These are phyloP conservation scores for Camelus dromedarius DNA, from an alignment of 2,113 vertebrate species.

Conservation along the genomic window DNA sequence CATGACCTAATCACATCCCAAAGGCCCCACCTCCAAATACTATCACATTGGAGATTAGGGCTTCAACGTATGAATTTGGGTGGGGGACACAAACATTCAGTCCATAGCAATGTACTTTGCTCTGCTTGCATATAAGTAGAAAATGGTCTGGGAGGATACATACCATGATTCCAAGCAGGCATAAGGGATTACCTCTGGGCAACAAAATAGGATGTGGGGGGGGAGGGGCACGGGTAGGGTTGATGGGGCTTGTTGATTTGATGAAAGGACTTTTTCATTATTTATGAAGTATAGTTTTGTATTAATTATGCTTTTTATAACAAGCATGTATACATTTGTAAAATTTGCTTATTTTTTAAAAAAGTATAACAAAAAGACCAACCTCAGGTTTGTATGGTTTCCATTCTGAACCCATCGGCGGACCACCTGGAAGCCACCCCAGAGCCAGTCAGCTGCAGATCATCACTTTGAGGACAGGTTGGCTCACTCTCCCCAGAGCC, in stretches of 20 bases:
- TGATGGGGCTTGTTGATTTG: neutral
- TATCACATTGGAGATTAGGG: neutral
- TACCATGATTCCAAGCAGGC: neutral
- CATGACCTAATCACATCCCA: neutral
- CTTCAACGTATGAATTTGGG: neutral
- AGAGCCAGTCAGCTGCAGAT: neutral
- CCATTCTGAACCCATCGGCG: neutral
- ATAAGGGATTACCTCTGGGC: neutral
- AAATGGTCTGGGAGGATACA: neutral
- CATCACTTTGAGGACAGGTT: neutral
- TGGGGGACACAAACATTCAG: neutral
- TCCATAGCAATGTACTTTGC: neutral
- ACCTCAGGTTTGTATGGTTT: neutral
- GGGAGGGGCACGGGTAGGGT: neutral
- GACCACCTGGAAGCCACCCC: neutral
- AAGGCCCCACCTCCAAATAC: neutral
- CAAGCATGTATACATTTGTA: neutral
- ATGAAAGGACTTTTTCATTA: neutral
- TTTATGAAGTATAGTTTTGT: neutral
- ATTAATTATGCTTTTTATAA: neutral
- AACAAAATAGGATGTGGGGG: neutral
- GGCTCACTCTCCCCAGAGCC: neutral
- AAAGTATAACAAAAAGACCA: neutral
- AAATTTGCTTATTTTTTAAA: neutral
- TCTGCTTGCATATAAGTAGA: neutral